phyloP scores from a whole-genome alignment of 2,888 invertebrate species.

The Bhutanitis thaidina region DNA sequence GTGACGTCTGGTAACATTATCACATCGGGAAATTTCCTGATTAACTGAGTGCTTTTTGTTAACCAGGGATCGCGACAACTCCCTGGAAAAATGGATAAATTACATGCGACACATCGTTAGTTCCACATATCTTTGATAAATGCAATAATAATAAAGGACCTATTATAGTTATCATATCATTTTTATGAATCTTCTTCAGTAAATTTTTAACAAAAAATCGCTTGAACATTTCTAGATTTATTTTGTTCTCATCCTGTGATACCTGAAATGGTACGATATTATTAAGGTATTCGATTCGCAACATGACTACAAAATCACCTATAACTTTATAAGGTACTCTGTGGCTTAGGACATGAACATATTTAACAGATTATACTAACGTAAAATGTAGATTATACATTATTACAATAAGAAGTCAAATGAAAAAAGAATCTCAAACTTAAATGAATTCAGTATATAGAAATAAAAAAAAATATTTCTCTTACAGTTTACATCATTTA shows the following conservation, averaged over 20 bases:
- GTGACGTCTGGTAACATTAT: constrained; percentile 46
- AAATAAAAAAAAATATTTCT: too few species aligned
- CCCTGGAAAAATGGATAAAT: constrained; percentile 39
- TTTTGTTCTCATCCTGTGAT: constrained; percentile 35
- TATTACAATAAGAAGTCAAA: too few species aligned
- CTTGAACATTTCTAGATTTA: constrained; percentile 36
- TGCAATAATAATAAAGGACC: constrained; percentile 33
- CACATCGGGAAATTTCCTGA: constrained; percentile 45
- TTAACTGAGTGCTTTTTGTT: constrained; percentile 36
- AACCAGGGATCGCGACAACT: constrained; percentile 56
- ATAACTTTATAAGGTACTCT: too few species aligned
- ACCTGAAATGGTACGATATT: constrained; percentile 29
- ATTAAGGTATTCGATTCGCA: too few species aligned
- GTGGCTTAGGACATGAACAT: too few species aligned
- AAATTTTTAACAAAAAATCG: constrained; percentile 39
- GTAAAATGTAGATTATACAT: too few species aligned
- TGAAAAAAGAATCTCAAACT: too few species aligned
- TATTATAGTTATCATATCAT: constrained; percentile 50
- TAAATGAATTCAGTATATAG: too few species aligned
- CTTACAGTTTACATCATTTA: too few species aligned
- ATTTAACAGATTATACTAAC: too few species aligned
- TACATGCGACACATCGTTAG: not conserved
- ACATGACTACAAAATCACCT: too few species aligned
- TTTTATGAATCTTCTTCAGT: constrained; percentile 42
- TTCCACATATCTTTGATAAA: too few species aligned